Conservation (phyloP, 2,888 invertebrate species). For the Phalangium opilio region DNA sequence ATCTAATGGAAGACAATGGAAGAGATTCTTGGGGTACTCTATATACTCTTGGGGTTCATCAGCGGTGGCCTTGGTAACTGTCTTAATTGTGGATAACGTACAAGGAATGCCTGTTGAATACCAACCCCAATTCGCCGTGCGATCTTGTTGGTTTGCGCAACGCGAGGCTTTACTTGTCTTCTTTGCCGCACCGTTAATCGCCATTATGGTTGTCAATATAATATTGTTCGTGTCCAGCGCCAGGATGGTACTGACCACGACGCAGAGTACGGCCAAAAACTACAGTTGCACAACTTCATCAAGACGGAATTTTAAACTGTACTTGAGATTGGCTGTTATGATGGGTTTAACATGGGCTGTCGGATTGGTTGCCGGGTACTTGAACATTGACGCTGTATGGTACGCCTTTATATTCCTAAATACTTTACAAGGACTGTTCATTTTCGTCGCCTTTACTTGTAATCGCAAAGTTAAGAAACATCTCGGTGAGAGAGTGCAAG, state of each 20-base stretch:
- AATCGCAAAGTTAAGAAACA: constrained; percentile 30
- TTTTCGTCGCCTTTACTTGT: constrained; percentile 37
- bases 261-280: constrained; percentile 17
- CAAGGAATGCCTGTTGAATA: constrained; percentile 21
- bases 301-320: constrained; percentile 24
- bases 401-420: constrained; percentile 36
- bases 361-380: constrained; percentile 34
- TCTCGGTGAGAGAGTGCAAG: neutral
- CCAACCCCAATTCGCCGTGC: constrained; percentile 34
- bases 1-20: constrained; percentile 30
- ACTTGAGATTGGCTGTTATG: constrained; percentile 34
- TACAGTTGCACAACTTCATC: constrained; percentile 5
- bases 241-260: constrained; percentile 33
- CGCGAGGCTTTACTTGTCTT: constrained; percentile 36
- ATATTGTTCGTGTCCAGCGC: constrained; percentile 32
- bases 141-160: constrained; percentile 38
- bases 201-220: constrained; percentile 33
- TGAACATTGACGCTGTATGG: constrained; percentile 32
- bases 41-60: constrained; percentile 33
- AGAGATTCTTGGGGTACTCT: constrained; percentile 33
- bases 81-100: constrained; percentile 29
- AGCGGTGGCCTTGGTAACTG: constrained; percentile 28
- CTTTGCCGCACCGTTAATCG: constrained; percentile 36
- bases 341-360: constrained; percentile 38
- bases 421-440: constrained; percentile 37